These are phyloP conservation scores for Sciurus niger DNA, from an alignment of 2,113 vertebrate species.

Conservation along the genomic window DNA sequence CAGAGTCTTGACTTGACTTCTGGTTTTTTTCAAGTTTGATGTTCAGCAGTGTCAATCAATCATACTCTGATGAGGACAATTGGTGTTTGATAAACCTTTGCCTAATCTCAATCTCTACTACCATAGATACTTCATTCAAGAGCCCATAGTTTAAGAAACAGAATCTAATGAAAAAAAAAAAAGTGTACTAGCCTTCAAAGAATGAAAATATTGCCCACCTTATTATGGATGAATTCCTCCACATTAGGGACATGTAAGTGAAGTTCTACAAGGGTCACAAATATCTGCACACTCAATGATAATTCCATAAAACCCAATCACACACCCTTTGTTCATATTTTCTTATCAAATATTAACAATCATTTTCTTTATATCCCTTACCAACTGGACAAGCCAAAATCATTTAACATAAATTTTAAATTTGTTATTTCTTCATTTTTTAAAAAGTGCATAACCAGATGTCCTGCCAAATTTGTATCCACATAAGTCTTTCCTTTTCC, in stretches of 20 bases:
- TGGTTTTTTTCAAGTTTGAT: background rate
- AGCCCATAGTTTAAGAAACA: fast-evolving
- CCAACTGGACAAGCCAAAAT: background rate
- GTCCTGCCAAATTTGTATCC: background rate
- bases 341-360: background rate
- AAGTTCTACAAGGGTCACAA: background rate
- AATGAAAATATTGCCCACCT: background rate
- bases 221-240: background rate
- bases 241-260: background rate
- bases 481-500: background rate
- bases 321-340: background rate
- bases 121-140: background rate
- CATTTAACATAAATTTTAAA: background rate
- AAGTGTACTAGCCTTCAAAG: background rate
- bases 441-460: background rate
- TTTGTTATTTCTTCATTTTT: background rate
- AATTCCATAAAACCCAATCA: background rate
- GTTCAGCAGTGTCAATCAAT: background rate
- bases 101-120: background rate
- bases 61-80: background rate
- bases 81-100: background rate
- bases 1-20: background rate
- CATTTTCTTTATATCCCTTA: background rate
- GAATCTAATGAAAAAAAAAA: background rate
- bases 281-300: background rate